Evolutionary conservation across 1,140 invertebrate species (phyloP), one percentile per base, ranked within the genome.

Genomic region (Cydia pomonella): DNA sequence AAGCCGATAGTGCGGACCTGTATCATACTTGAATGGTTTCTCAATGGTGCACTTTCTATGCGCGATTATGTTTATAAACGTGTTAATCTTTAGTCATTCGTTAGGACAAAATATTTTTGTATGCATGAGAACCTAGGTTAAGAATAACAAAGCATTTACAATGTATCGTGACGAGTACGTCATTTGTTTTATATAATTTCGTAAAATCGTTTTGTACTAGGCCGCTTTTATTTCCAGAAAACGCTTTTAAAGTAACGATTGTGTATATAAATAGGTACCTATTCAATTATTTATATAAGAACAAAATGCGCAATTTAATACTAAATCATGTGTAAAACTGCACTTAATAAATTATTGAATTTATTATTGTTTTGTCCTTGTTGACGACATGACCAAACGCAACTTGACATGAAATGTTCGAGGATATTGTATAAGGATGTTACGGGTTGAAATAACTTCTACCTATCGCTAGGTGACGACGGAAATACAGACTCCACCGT

Each of bases 331-430:
- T 90, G 86, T 91, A 90, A 85, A 88, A 87, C 83, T 89, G 90
- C 87, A 92, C 90, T 90, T 88, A 86, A 90, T 90, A 92, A 90
- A 91, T 90, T 91, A 91, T 92, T 90, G 86, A 90, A 88, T 84
- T 87, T 84, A 82, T 69, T 72, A 38, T 82, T 84, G 79, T 83
- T 77, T 71, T 83, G 84, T 79, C 74, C 73, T 41, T 62, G 50
- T 75, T 53, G 29, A 59, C 53, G 12, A 12, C 53, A 12, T 59
- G 12, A 23, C 53, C 21, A 50, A 13, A 38, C 5, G 27, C 25
- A 47, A 38, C 21, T 16, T 74, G 0, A 41, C 16, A n/a, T 63
- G 47, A 53, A 53, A 53, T 53, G 50, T 53, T 53, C 0, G 6
- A 53, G n/a, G 50, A 18, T 18, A 59, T 23, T n/a, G 6, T 50